Conservation (phyloP, 1,140 invertebrate genomes). For the Campodea augens region DNA sequence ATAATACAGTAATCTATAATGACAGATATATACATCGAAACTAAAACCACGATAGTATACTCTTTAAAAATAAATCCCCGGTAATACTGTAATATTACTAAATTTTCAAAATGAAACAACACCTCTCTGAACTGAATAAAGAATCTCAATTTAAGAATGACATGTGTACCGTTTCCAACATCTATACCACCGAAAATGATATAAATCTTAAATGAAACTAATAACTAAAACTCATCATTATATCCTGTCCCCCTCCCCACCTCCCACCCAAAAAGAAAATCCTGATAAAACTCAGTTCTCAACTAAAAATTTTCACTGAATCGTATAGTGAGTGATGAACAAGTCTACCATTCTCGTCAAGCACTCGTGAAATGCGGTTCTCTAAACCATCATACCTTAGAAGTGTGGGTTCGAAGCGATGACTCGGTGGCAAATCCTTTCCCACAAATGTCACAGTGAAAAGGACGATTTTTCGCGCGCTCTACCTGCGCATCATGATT, state of each 20-base stretch:
- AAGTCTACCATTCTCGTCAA: no score
- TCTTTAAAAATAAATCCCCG: no score
- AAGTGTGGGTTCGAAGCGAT: constrained; percentile 81
- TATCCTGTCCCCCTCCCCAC: background rate
- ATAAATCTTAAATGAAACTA: background rate
- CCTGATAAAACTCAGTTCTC: constrained; percentile 10
- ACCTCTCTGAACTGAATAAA: no score
- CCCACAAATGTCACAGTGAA: constrained; percentile 89
- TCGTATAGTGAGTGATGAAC: constrained; percentile 12
- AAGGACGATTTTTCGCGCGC: constrained; percentile 80
- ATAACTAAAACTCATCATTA: background rate
- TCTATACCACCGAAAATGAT: no score
- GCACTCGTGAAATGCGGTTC: no score
- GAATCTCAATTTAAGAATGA: no score
- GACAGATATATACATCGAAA: no score
- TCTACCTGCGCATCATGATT: constrained; percentile 93
- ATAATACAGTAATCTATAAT: no score
- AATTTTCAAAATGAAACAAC: no score
- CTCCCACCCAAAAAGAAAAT: constrained; percentile 5
- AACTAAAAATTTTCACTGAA: background rate
- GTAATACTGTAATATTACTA: no score
- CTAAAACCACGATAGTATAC: no score
- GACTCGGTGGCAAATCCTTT: constrained; percentile 92
- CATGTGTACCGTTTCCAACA: no score
- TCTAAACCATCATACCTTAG: constrained; percentile 95